phyloP scores from a whole-genome alignment of 2,888 invertebrate species.

The Trachelus troglodyta region DNA sequence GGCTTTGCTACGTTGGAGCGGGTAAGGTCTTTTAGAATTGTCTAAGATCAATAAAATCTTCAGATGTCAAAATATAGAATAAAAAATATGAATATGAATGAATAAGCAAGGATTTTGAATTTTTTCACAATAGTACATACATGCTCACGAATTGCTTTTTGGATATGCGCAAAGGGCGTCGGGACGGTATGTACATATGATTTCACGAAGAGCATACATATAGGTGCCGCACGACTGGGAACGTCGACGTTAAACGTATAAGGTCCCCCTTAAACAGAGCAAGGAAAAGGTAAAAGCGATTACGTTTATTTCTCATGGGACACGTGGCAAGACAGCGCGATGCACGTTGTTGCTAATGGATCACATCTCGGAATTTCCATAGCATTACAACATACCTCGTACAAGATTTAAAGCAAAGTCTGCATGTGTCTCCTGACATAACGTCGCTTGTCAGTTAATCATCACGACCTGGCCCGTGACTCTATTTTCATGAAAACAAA shows the following conservation, averaged over 20 bases:
- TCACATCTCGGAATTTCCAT: conserved; percentile 57
- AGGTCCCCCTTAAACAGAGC: not conserved
- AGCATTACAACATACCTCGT: conserved; percentile 53
- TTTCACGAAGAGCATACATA: not conserved
- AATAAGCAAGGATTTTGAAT: not conserved
- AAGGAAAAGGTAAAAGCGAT: conserved; percentile 47
- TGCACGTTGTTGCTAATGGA: conserved; percentile 53
- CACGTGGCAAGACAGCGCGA: conserved; percentile 29
- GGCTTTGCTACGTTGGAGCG: not conserved
- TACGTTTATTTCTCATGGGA: conserved; percentile 59
- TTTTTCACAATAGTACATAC: not conserved
- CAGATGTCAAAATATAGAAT: not conserved
- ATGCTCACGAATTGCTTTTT: not conserved
- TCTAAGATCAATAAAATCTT: not conserved
- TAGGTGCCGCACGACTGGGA: not conserved
- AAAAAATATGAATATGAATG: not conserved
- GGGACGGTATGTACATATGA: not conserved
- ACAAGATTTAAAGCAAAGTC: conserved; percentile 49
- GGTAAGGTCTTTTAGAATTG: not conserved
- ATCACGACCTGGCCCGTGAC: conserved; percentile 28
- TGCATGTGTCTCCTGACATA: conserved; percentile 13
- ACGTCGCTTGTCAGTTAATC: conserved; percentile 35
- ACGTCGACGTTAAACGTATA: not conserved
- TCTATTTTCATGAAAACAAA: not conserved
- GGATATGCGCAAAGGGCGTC: not conserved